phyloP scores from a whole-genome alignment of 1,140 invertebrate genomes.

The Polypedilum vanderplanki region DNA sequence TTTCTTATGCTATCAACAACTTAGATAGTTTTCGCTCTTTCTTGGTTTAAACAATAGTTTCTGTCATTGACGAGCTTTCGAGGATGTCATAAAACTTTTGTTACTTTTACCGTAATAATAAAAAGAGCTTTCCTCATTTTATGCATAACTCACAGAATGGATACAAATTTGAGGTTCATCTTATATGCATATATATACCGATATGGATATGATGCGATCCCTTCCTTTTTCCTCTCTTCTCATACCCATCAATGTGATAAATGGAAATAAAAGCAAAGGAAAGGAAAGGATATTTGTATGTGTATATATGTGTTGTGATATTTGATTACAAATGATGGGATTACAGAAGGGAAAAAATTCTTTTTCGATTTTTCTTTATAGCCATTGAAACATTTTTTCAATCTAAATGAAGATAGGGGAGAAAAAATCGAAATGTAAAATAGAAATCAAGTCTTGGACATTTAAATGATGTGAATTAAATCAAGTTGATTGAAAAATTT shows the following conservation, averaged over 20 bases:
- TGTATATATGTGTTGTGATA: background rate
- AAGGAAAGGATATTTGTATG: too few relatives aligned
- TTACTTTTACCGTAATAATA: background rate
- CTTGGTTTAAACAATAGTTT: background rate
- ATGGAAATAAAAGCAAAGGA: background rate
- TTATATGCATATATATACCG: too few relatives aligned
- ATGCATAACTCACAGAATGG: background rate
- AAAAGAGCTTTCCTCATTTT: background rate
- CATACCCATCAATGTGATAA: background rate
- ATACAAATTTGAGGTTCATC: background rate
- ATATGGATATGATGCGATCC: too few relatives aligned
- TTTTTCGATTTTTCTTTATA: background rate
- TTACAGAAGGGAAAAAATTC: background rate
- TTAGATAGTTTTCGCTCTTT: too few relatives aligned
- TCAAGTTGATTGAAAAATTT: too few relatives aligned
- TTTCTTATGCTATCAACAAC: too few relatives aligned
- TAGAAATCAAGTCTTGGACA: too few relatives aligned
- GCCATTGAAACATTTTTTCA: background rate
- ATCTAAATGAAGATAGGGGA: background rate
- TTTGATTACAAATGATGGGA: conserved; percentile 18
- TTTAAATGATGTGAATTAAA: too few relatives aligned
- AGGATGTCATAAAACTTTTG: background rate
- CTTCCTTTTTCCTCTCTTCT: too few relatives aligned
- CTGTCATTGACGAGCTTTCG: background rate
- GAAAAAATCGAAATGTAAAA: too few relatives aligned